A percentile compares a stretch with the other conserved stretches of the same genome.
Evolutionary conservation across 35 echinoderm and acorn worm genomes (phyloP).

Genomic region (Antedon bifida): DNA sequence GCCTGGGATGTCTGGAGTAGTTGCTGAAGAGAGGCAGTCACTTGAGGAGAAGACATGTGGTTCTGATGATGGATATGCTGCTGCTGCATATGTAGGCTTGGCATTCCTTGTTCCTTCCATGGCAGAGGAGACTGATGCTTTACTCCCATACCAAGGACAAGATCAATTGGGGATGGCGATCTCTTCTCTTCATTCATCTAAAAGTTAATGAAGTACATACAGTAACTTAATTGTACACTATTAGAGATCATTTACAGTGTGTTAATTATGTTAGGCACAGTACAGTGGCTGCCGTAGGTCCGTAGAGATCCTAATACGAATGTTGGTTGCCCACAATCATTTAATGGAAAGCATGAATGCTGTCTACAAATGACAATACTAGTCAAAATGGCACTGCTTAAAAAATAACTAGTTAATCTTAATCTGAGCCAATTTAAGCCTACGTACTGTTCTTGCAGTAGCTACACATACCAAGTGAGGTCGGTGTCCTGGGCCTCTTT

Average conservation of each 20-base stretch:
- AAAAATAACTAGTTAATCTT: no score
- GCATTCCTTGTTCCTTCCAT: background rate
- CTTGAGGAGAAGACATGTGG: background rate
- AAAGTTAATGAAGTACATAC: background rate
- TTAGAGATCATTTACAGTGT: no score
- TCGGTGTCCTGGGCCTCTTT: background rate
- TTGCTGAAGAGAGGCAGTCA: background rate
- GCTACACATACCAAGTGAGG: background rate
- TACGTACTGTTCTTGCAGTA: no score
- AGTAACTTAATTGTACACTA: no score
- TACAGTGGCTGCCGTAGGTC: no score
- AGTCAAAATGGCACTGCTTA: no score
- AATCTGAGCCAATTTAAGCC: no score
- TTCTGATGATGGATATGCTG: background rate
- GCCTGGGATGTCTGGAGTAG: background rate
- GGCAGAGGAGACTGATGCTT: background rate
- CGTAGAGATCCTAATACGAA: no score
- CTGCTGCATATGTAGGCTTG: background rate
- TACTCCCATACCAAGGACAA: background rate
- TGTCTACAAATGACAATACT: no score
- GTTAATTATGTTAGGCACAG: no score
- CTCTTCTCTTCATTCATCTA: background rate
- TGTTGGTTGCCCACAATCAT: no score
- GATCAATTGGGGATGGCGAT: background rate
- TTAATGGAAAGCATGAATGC: no score